Conservation (phyloP, 2,113 vertebrate genomes). For the Rissa tridactyla region DNA sequence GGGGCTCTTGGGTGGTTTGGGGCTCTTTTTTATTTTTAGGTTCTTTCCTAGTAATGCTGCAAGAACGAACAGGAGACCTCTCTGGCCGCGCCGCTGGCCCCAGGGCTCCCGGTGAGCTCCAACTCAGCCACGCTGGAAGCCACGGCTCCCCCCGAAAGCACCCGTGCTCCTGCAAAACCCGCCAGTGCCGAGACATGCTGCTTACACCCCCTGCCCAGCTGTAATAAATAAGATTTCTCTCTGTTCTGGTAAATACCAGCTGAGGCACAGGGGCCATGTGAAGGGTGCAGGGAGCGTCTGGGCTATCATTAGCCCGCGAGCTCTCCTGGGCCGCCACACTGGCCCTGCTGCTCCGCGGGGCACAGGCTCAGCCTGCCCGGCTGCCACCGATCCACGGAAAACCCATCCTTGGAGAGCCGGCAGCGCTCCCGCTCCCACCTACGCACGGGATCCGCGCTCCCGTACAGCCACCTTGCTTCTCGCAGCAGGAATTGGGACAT, state of each 20-base stretch:
- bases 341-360: background rate
- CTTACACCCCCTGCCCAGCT: background rate
- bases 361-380: background rate
- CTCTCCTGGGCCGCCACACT: background rate
- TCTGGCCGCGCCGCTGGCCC: rapidly evolving
- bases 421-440: background rate
- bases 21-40: too few species aligned
- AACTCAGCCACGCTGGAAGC: background rate
- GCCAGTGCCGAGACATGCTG: background rate
- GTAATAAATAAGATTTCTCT: background rate
- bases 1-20: background rate
- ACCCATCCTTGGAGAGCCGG: background rate
- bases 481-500: too few species aligned
- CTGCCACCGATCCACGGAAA: too few species aligned
- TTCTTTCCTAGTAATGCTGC: background rate
- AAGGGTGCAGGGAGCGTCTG: background rate
- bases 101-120: rapidly evolving
- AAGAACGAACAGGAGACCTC: background rate
- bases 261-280: background rate
- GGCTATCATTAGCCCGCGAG: too few species aligned
- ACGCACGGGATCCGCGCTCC: rapidly evolving
- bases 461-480: background rate
- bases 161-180: background rate
- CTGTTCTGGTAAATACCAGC: background rate
- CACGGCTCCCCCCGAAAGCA: background rate